Percentiles rank a stretch among this genome's conserved stretches.
Conservation (phyloP, 2,888 invertebrate genomes). For the Ethmia dodecea region DNA sequence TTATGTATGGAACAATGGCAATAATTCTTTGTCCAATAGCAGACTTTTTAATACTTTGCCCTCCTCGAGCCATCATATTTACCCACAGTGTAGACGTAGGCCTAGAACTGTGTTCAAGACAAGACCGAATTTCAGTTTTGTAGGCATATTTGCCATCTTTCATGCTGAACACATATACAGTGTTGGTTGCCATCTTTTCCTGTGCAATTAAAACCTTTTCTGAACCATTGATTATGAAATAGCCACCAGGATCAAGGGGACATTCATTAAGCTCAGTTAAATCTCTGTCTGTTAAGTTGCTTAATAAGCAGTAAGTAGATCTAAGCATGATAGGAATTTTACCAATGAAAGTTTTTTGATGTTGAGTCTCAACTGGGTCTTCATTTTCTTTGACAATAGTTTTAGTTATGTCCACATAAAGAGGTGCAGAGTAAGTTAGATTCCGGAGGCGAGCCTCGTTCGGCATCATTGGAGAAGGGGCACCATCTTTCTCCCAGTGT, state of each 20-base stretch:
- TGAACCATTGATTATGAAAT: constrained; percentile 99
- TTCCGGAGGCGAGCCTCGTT: constrained; percentile 98
- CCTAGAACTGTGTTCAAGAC: constrained; percentile 83
- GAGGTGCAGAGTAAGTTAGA: constrained; percentile 97
- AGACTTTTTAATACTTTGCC: constrained; percentile 98
- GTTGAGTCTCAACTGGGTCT: constrained; percentile 90
- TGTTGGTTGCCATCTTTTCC: constrained; percentile 99
- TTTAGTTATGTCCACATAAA: constrained; percentile 99
- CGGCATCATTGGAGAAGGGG: constrained; percentile 99
- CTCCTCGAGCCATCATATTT: constrained; percentile 99
- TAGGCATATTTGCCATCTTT: constrained; percentile 99
- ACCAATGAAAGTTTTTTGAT: constrained; percentile 85
- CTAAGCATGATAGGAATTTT: constrained; percentile 99
- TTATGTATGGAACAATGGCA: constrained; percentile 98
- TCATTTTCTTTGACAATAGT: constrained; percentile 94
- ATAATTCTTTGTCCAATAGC: constrained; percentile 99
- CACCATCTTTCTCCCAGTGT: constrained; percentile 99
- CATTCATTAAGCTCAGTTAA: constrained; percentile 99
- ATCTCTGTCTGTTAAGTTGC: constrained; percentile 98
- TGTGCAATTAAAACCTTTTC: constrained; percentile 99
- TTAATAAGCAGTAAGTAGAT: constrained; percentile 97
- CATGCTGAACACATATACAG: constrained; percentile 99
- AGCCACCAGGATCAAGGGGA: constrained; percentile 99
- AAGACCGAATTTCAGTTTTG: constrained; percentile 97
- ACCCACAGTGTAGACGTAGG: constrained; percentile 99